phyloP scores from a whole-genome alignment of 2,888 invertebrate genomes.

The Stramonita haemastoma region DNA sequence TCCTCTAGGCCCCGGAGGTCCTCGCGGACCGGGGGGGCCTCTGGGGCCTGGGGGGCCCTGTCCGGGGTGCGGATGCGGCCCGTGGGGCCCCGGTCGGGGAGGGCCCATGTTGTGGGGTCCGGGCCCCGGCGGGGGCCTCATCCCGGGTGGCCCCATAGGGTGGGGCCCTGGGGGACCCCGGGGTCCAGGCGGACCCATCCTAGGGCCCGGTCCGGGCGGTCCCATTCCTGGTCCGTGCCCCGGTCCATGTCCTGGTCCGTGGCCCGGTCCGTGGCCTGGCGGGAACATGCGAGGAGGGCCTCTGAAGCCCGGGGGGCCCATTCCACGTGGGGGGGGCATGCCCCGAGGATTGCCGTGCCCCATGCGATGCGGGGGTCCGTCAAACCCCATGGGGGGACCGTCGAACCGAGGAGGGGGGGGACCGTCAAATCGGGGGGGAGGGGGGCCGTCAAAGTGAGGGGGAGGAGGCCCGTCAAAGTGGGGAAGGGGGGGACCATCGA shows the following conservation, averaged over 20 bases:
- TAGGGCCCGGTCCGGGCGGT: constrained; percentile 46
- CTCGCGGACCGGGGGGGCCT: constrained; percentile 39
- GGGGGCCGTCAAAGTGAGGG: constrained; percentile 43
- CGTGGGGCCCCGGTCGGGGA: constrained; percentile 51
- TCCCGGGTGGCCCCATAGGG: constrained; percentile 58
- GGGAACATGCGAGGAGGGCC: constrained; percentile 51
- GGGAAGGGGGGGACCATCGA: background rate
- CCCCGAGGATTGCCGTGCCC: constrained; percentile 40
- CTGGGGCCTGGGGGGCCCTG: constrained; percentile 46
- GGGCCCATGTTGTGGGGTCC: constrained; percentile 55
- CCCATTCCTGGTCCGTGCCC: constrained; percentile 50
- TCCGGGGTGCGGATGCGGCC: constrained; percentile 42
- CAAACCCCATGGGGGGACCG: constrained; percentile 28
- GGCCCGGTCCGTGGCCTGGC: constrained; percentile 47
- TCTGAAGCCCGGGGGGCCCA: constrained; percentile 48
- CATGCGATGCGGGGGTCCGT: constrained; percentile 40
- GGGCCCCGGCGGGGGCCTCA: constrained; percentile 43
- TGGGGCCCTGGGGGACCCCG: constrained; percentile 54
- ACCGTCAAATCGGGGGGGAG: constrained; percentile 21
- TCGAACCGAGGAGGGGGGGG: constrained; percentile 32
- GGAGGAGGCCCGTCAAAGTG: constrained; percentile 34
- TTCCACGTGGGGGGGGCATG: constrained; percentile 45
- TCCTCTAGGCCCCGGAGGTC: constrained; percentile 50
- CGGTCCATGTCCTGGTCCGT: constrained; percentile 49
- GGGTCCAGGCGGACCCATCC: constrained; percentile 59